Conservation (phyloP, 2,888 invertebrate genomes). For the Brachynemurus nebulosus region DNA sequence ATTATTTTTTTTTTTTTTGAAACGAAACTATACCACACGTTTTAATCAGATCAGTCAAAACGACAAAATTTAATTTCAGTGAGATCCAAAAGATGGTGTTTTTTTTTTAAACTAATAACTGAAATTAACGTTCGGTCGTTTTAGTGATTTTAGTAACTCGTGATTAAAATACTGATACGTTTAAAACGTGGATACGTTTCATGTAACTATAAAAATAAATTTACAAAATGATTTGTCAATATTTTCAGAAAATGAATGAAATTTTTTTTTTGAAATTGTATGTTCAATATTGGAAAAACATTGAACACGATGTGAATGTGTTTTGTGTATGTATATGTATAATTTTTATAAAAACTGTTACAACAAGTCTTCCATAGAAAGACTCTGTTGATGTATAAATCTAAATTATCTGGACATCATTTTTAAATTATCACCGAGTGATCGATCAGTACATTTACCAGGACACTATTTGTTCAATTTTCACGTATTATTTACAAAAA, state of each 20-base stretch:
- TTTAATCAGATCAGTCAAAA: too few species aligned
- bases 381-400: not conserved
- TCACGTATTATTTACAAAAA: not conserved
- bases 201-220: slow-evolving; percentile 2
- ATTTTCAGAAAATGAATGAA: too few species aligned
- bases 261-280: too few species aligned
- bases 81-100: slow-evolving; percentile 1
- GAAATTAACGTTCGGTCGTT: not conserved
- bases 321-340: slow-evolving; percentile 1
- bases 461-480: not conserved
- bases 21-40: too few species aligned
- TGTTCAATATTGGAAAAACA: not conserved
- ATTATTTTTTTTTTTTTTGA: too few species aligned
- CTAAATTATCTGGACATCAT: not conserved
- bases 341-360: not conserved
- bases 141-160: too few species aligned
- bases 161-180: too few species aligned
- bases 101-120: not conserved
- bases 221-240: slow-evolving; percentile 1
- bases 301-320: not conserved
- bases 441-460: too few species aligned
- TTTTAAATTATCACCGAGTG: not conserved
- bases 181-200: too few species aligned
- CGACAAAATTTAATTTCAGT: not conserved
- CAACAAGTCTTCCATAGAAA: not conserved